These are phyloP conservation scores for Drosophila tripunctata DNA, from an alignment of 2,888 invertebrate species.

Conservation along the genomic window DNA sequence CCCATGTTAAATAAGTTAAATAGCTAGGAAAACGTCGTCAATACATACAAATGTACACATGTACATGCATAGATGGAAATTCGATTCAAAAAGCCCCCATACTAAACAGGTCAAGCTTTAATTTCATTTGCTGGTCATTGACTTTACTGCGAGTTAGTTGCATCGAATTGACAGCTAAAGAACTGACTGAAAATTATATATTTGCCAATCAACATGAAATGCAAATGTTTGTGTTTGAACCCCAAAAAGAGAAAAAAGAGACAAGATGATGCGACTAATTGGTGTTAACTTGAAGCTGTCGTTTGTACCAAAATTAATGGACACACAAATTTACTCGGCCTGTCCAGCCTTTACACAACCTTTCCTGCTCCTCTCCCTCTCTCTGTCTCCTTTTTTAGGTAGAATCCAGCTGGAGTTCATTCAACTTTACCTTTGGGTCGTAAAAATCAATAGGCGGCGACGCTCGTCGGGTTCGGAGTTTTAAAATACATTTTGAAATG, in stretches of 20 bases:
- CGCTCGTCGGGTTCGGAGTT: constrained; percentile 33
- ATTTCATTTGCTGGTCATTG: constrained; percentile 63
- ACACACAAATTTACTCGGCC: constrained; percentile 24
- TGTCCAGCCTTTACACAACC: too few species aligned
- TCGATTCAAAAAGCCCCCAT: constrained; percentile 6
- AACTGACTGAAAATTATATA: constrained; percentile 11
- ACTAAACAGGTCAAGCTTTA: constrained; percentile 41
- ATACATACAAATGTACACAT: constrained; percentile 36
- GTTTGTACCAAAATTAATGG: constrained; percentile 45
- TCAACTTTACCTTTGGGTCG: constrained; percentile 70
- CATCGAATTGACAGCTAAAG: constrained; percentile 21
- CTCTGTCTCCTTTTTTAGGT: background rate
- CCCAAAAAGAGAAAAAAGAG: background rate
- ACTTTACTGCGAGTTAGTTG: constrained; percentile 35
- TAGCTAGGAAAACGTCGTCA: constrained; percentile 45
- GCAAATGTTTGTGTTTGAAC: constrained; percentile 51
- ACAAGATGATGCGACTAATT: constrained; percentile 71
- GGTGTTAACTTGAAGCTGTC: constrained; percentile 66
- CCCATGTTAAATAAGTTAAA: constrained; percentile 75
- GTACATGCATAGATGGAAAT: constrained; percentile 29
- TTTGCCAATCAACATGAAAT: constrained; percentile 41
- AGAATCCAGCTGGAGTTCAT: constrained; percentile 48
- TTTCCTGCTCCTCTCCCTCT: background rate
- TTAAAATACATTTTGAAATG: constrained; percentile 65
- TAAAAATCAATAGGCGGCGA: constrained; percentile 74